phyloP scores from a whole-genome alignment of 2,797 vertebrate genomes.

The Rhinophrynus dorsalis region DNA sequence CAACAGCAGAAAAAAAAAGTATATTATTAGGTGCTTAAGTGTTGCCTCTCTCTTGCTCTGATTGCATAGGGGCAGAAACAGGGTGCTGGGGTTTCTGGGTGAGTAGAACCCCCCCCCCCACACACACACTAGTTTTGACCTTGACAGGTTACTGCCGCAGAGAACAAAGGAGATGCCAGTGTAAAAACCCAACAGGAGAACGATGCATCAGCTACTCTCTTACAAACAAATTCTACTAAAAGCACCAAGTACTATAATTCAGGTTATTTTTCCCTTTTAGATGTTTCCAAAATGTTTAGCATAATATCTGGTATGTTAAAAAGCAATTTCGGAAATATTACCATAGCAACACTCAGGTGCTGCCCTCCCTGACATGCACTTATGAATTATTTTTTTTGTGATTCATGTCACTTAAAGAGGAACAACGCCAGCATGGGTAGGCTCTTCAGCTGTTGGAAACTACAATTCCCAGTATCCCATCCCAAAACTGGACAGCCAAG shows the following conservation, averaged over 20 bases:
- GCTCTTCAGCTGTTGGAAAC: no score
- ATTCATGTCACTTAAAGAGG: no score
- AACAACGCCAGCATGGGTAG: no score
- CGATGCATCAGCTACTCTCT: slow-evolving; percentile 9
- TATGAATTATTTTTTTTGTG: no score
- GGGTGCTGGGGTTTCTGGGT: no score
- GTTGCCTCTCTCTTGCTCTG: no score
- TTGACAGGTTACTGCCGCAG: slow-evolving; percentile 58
- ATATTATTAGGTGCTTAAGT: no score
- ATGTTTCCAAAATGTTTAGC: slow-evolving; percentile 23
- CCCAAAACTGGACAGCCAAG: no score
- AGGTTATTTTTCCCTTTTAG: slow-evolving; percentile 6
- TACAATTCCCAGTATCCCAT: no score
- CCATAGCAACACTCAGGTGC: slow-evolving; percentile 27
- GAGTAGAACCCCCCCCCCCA: background rate
- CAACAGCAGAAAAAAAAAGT: no score
- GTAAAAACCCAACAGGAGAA: slow-evolving; percentile 4
- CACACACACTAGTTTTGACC: no score
- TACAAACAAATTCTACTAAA: slow-evolving; percentile 22
- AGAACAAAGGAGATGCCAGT: slow-evolving; percentile 24
- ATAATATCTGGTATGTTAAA: slow-evolving; percentile 13
- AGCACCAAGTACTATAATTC: slow-evolving; percentile 3
- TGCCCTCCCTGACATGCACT: slow-evolving; percentile 12
- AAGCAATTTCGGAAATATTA: slow-evolving; percentile 24
- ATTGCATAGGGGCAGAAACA: no score